Percentiles rank a stretch among this genome's conserved stretches.
Conservation (phyloP, 2,113 vertebrate genomes). For the Monopterus albus region DNA sequence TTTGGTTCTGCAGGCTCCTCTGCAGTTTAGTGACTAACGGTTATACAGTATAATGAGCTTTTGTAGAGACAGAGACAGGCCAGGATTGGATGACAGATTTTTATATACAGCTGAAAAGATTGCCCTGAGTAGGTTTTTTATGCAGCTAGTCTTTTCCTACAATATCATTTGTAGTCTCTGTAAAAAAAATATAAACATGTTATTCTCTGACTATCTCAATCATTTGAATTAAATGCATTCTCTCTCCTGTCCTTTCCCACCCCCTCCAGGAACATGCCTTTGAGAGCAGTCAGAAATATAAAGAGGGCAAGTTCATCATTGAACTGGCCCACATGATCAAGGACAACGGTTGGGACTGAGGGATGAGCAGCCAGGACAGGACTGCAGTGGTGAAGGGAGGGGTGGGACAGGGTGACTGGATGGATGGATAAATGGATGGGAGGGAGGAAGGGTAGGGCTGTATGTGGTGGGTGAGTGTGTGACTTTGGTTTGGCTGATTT, state of each 20-base stretch:
- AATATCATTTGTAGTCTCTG: not conserved
- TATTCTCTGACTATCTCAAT: conserved; percentile 12
- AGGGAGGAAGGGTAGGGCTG: conserved; percentile 19
- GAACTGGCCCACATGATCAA: conserved; percentile 99
- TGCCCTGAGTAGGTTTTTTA: not conserved
- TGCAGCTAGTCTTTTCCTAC: not conserved
- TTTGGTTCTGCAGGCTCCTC: conserved; percentile 43
- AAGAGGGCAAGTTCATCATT: conserved; percentile 99
- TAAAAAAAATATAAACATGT: conserved; percentile 7
- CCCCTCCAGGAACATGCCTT: conserved; percentile 94
- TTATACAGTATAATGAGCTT: conserved; percentile 60
- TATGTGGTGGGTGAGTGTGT: conserved; percentile 78
- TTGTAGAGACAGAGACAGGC: conserved; percentile 19
- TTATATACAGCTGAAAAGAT: conserved; percentile 16
- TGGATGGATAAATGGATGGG: conserved; percentile 20
- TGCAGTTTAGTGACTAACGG: conserved; percentile 42
- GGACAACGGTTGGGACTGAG: conserved; percentile 99
- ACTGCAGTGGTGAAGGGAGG: conserved; percentile 12
- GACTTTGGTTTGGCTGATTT: conserved; percentile 83
- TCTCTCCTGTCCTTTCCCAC: conserved; percentile 39
- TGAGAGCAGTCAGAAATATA: conserved; percentile 99
- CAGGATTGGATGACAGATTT: conserved; percentile 32
- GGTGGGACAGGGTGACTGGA: conserved; percentile 22
- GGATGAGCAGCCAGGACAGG: conserved; percentile 31
- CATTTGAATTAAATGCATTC: conserved; percentile 18